A percentile compares a stretch with the other conserved stretches of the same genome.
Conservation (phyloP, 1,140 invertebrate species). For the Apolygus lucorum region DNA sequence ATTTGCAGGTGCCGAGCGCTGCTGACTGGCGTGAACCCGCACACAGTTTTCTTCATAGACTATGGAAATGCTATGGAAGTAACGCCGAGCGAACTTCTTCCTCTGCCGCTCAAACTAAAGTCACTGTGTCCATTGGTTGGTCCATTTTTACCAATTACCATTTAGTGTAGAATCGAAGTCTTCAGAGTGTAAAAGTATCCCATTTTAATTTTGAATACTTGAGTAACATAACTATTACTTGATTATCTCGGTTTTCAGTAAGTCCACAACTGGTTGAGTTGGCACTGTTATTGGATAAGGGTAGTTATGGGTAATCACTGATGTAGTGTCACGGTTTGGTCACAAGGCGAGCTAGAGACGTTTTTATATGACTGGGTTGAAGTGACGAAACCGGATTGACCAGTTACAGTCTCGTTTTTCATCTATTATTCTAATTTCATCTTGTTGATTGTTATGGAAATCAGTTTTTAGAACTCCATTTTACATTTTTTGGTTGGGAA, state of each 20-base stretch:
- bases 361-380: too few species aligned
- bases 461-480: too few species aligned
- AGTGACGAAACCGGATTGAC: too few species aligned
- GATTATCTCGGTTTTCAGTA: not conserved
- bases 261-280: not conserved
- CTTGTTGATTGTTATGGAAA: too few species aligned
- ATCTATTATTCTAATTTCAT: too few species aligned
- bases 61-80: conserved; percentile 5
- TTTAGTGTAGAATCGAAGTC: not conserved
- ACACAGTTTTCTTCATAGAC: conserved; percentile 7
- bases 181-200: not conserved
- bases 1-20: conserved; percentile 16
- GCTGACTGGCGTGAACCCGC: not conserved
- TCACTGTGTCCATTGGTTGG: conserved; percentile 10
- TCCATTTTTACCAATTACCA: not conserved
- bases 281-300: not conserved
- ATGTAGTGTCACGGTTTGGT: too few species aligned
- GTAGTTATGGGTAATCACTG: not conserved
- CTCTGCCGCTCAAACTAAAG: conserved; percentile 2
- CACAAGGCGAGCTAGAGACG: too few species aligned
- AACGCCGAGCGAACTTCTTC: not conserved
- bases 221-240: not conserved
- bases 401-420: too few species aligned
- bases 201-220: not conserved
- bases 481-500: too few species aligned